Percentiles rank a stretch among this genome's conserved stretches.
Conservation (phyloP, 1,140 invertebrate species). For the Calycopis cecrops region DNA sequence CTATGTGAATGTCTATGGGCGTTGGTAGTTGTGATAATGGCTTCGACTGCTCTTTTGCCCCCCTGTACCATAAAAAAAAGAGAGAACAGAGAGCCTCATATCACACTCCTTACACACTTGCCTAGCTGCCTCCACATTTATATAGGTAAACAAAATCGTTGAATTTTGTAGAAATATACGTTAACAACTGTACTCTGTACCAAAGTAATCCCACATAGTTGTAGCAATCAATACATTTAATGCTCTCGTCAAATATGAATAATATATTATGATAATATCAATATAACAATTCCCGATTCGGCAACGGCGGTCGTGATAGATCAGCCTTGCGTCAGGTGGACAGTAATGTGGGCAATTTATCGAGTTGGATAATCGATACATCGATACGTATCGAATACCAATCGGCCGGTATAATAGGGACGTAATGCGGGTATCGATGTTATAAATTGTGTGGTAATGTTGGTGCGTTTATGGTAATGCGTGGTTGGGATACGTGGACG, state of each 20-base stretch:
- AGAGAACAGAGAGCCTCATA: no score
- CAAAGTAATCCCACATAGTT: neutral
- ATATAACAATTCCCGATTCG: slow-evolving; percentile 31
- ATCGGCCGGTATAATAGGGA: slow-evolving; percentile 17
- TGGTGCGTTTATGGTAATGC: slow-evolving; percentile 1
- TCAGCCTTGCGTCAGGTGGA: slow-evolving; percentile 37
- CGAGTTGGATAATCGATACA: slow-evolving; percentile 39
- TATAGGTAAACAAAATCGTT: no score
- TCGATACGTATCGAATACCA: slow-evolving; percentile 29
- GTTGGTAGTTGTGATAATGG: no score
- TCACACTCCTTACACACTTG: no score
- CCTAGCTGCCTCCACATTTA: no score
- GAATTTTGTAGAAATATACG: no score
- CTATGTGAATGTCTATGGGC: no score
- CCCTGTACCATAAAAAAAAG: no score
- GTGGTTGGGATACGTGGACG: neutral
- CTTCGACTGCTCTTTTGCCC: no score
- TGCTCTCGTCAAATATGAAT: slow-evolving; percentile 10
- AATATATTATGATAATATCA: slow-evolving; percentile 25
- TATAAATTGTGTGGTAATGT: slow-evolving; percentile 7
- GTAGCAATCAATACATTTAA: slow-evolving; percentile 1
- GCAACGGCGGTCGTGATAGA: slow-evolving; percentile 47
- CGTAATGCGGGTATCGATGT: slow-evolving; percentile 12
- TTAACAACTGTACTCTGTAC: no score
- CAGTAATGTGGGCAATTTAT: slow-evolving; percentile 40